phyloP scores from a whole-genome alignment of 2,888 invertebrate species.

The Coelopa pilipes region DNA sequence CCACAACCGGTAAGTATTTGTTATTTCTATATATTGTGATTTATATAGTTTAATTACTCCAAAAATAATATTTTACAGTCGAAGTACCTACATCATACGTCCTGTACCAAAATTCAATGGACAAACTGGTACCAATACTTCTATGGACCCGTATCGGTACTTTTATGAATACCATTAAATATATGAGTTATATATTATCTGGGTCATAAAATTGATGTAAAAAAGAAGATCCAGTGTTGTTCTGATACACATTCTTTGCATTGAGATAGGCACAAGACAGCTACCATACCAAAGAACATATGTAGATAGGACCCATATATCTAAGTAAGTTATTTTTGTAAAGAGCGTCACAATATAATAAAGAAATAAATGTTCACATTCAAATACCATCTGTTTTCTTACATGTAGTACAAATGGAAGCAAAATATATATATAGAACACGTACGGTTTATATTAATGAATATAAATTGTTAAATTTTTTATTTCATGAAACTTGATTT shows the following conservation, averaged over 20 bases:
- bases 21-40: neutral
- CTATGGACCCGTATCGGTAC: conserved; percentile 73
- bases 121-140: conserved; percentile 56
- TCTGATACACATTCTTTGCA: neutral
- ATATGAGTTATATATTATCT: neutral
- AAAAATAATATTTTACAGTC: conserved; percentile 62
- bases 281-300: neutral
- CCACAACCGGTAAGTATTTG: conserved; percentile 70
- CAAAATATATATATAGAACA: no score
- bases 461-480: no score
- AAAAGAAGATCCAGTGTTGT: neutral
- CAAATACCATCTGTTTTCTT: no score
- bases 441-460: no score
- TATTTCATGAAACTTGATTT: no score
- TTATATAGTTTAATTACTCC: neutral
- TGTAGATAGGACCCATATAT: neutral
- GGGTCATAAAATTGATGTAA: neutral
- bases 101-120: conserved; percentile 68
- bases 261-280: neutral
- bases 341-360: no score
- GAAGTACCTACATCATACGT: conserved; percentile 73
- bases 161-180: conserved; percentile 68
- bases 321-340: no score
- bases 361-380: no score
- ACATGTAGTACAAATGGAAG: no score